Percentiles rank a stretch among this genome's conserved stretches.
These are phyloP conservation scores for Drosophila tani DNA, from an alignment of 1,140 invertebrate species.

Conservation along the genomic window DNA sequence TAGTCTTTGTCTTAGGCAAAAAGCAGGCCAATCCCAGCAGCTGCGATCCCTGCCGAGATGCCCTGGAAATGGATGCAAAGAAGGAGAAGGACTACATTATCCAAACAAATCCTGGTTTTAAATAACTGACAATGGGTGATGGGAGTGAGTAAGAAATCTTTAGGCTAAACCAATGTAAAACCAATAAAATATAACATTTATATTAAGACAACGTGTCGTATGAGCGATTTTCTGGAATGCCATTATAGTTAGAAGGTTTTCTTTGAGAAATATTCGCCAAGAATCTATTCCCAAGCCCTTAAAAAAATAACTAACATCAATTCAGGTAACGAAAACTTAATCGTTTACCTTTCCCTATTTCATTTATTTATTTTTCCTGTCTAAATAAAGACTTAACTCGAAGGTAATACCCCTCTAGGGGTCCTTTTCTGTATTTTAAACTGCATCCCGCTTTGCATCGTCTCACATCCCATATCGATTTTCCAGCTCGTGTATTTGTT, in stretches of 20 bases:
- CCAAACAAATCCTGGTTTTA: background rate
- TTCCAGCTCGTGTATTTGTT: background rate
- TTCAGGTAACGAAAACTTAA: background rate
- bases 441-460: background rate
- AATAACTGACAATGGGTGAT: background rate
- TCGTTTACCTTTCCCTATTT: background rate
- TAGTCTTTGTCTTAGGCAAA: constrained; percentile 28
- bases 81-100: constrained; percentile 27
- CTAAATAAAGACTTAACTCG: background rate
- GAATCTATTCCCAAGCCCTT: no score
- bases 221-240: background rate
- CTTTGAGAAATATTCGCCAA: no score
- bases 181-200: background rate
- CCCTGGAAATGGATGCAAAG: background rate
- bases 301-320: background rate
- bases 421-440: background rate
- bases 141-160: background rate
- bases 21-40: background rate
- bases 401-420: background rate
- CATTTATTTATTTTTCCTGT: background rate
- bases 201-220: no score
- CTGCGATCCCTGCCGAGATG: constrained; percentile 20
- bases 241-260: background rate
- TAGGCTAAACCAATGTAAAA: background rate
- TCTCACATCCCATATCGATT: background rate